Percentiles rank a stretch among this genome's conserved stretches.
These are phyloP conservation scores for Damaliscus lunatus DNA, from an alignment of 2,113 vertebrate species.

Conservation along the genomic window DNA sequence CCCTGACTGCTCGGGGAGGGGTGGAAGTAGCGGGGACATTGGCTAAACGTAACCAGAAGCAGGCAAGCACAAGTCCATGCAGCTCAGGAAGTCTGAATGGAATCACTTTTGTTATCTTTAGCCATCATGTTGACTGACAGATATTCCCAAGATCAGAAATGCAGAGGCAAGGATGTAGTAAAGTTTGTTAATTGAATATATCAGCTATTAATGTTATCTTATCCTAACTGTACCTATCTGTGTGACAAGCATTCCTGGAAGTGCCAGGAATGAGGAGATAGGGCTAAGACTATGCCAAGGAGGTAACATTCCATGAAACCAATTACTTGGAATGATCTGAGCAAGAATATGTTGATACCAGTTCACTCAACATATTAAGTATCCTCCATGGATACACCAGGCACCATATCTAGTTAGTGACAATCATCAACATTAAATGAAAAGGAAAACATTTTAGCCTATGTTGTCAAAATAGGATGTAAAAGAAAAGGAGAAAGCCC, in stretches of 20 bases:
- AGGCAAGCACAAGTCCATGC: background rate
- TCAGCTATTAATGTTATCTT: background rate
- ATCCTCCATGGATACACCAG: background rate
- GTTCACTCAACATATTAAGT: background rate
- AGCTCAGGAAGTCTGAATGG: background rate
- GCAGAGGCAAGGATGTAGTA: background rate
- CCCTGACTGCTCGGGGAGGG: background rate
- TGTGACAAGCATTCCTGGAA: background rate
- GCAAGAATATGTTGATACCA: background rate
- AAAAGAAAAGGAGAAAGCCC: background rate
- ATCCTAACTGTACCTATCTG: background rate
- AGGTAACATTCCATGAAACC: background rate
- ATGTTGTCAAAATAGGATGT: background rate
- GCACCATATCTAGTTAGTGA: background rate
- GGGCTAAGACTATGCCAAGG: background rate
- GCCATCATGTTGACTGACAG: background rate
- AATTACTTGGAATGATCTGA: background rate
- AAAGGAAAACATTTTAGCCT: background rate
- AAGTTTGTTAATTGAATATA: background rate
- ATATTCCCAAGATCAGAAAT: constrained; percentile 3
- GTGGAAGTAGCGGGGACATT: background rate
- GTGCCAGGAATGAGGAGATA: background rate
- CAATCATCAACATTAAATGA: background rate
- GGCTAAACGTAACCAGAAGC: background rate
- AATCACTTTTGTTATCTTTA: background rate